Conservation (phyloP, 2,888 invertebrate species). For the Molorchus minor region DNA sequence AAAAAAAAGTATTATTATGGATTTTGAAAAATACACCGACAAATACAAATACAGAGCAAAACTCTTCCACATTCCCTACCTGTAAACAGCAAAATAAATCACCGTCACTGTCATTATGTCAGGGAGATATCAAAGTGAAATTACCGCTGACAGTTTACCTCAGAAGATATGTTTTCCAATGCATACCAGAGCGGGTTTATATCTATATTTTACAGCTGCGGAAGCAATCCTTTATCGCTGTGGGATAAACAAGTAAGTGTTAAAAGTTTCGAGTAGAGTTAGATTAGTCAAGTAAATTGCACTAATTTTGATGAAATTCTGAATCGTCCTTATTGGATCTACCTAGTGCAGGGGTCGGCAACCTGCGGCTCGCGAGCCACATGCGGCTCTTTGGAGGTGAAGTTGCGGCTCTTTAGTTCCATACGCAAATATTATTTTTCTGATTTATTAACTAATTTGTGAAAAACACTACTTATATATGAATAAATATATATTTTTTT, state of each 20-base stretch:
- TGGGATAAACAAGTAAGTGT: conserved; percentile 70
- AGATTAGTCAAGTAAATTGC: neutral
- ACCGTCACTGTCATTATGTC: conserved; percentile 1
- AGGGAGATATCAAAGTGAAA: conserved; percentile 14
- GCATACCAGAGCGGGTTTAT: conserved; percentile 75
- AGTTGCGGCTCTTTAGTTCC: no score
- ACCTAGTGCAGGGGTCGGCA: no score
- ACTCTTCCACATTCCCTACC: no score
- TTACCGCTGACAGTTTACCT: neutral
- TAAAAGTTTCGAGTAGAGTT: conserved; percentile 14
- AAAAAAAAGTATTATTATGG: no score
- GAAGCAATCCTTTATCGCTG: conserved; percentile 72
- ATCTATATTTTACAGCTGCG: conserved; percentile 73
- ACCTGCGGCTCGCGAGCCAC: no score
- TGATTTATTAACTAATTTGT: no score
- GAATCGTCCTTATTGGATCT: neutral
- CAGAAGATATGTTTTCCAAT: conserved; percentile 70
- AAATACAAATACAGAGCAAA: no score
- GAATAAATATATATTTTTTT: no score
- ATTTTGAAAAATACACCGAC: no score
- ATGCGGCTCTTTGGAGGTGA: no score
- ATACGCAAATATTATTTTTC: no score
- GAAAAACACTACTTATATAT: no score
- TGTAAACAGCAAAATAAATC: conserved; percentile 1
- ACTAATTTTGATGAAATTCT: neutral